phyloP scores from a whole-genome alignment of 2,888 invertebrate genomes.

The Cyrtodaria siliqua region DNA sequence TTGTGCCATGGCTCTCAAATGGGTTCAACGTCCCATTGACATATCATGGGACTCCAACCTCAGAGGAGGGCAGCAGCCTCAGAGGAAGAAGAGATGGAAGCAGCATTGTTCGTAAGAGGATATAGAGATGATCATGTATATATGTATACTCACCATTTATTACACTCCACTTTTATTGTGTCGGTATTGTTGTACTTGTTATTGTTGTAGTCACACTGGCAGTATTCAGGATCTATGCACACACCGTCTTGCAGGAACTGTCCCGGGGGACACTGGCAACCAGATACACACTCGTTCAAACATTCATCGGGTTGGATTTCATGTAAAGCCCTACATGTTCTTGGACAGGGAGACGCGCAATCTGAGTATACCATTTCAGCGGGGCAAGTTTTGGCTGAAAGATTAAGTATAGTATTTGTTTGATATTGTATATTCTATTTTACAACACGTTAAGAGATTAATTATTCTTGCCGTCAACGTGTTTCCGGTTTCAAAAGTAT shows the following conservation, averaged over 20 bases:
- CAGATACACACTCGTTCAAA: constrained; percentile 90
- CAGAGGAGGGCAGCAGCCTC: too few relatives aligned
- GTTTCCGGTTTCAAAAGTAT: too few relatives aligned
- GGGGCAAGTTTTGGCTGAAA: constrained; percentile 41
- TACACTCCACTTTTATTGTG: constrained; percentile 66
- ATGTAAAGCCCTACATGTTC: constrained; percentile 35
- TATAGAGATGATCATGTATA: too few relatives aligned
- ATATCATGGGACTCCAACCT: too few relatives aligned
- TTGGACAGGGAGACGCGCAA: constrained; percentile 28
- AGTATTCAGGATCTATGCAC: constrained; percentile 66
- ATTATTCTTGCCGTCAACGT: background rate
- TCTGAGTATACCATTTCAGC: constrained; percentile 37
- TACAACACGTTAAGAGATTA: background rate
- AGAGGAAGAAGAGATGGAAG: too few relatives aligned
- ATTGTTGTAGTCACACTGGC: constrained; percentile 66
- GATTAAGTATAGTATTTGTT: too few relatives aligned
- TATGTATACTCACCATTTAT: constrained; percentile 65
- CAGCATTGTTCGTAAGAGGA: too few relatives aligned
- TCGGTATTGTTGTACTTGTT: constrained; percentile 55
- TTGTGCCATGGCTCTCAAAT: too few relatives aligned
- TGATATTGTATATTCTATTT: background rate
- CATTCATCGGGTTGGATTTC: constrained; percentile 17
- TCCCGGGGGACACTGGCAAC: constrained; percentile 94
- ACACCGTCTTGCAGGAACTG: constrained; percentile 87
- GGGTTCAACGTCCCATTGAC: too few relatives aligned